phyloP scores from a whole-genome alignment of 2,888 invertebrate species.

The Papilio gigon region DNA sequence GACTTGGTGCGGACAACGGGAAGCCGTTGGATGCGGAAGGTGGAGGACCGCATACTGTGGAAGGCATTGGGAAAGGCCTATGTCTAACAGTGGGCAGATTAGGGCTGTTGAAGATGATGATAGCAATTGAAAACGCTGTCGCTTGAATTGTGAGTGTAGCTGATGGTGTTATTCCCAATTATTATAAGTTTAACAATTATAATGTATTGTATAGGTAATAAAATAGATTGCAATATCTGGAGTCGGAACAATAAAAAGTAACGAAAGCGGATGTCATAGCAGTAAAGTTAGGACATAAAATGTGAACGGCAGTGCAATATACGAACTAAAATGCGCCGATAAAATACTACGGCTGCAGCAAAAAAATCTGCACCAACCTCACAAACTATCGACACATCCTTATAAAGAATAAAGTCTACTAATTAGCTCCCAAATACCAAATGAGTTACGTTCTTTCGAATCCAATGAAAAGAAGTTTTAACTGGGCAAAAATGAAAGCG shows the following conservation, averaged over 20 bases:
- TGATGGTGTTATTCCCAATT: not conserved
- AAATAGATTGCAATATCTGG: constrained; percentile 17
- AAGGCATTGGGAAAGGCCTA: no score
- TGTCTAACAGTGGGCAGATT: no score
- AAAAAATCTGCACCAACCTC: constrained; percentile 1
- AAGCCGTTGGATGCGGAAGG: no score
- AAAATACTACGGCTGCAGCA: constrained; percentile 13
- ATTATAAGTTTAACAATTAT: not conserved
- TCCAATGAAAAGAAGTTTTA: not conserved
- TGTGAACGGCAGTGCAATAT: constrained; percentile 9
- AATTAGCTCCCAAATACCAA: not conserved
- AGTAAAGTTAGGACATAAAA: constrained; percentile 16
- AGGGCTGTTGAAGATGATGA: no score
- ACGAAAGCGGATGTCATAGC: constrained; percentile 22
- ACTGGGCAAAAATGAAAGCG: not conserved
- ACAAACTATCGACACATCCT: not conserved
- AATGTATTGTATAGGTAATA: not conserved
- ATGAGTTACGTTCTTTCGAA: not conserved
- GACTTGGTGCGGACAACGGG: no score
- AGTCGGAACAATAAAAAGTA: constrained; percentile 23
- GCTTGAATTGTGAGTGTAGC: not conserved
- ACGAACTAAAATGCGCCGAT: constrained; percentile 19
- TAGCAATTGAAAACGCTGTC: not conserved
- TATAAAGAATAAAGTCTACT: not conserved
- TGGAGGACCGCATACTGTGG: no score